Base-by-base conservation (phyloP, 1,140 invertebrate genomes). In the Hydropsyche tenuis region DNA sequence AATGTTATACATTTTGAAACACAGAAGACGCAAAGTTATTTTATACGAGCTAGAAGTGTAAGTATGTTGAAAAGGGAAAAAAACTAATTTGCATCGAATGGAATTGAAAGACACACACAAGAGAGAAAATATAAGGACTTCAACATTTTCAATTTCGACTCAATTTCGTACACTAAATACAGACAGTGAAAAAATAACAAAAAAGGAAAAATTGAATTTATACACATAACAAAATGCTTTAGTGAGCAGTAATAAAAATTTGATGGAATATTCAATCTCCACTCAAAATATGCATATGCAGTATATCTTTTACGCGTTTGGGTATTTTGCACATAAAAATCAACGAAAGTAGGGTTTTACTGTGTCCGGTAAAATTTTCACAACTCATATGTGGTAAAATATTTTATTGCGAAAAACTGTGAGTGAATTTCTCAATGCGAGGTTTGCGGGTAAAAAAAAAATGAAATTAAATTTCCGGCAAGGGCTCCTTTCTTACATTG, bases 1-100 rank as follows among this genome's bases (percentile, higher is more conserved):
- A 68, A 68, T 11, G 43, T 68, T 46, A 68, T 68, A 48, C 43
- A 68, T 68, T 68, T 68, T 48, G 43, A 12, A 65, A 65, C 14
- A 14, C 45, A 2, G 23, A 51, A 25, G 43, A 27, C 23, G 65
- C 46, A 25, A 25, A n/a, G 63, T 42, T 65, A 43, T 65, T 65
- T 43, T 43, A 43, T 20, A 65, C 16, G 16, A 65, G 16, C 30
- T 25, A 65, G 18, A 25, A 25, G 11, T 3, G 22, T 3, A 14
- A 6, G 14, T 48, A 48, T 23, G 22, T 56, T 18, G 18, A 60
- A 60, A 60, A 60, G 1, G 22, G 23, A 25, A 60, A 56, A 56
- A 18, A 56, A 18, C 16, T 9, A 22, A 56, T 56, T 9, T 56
- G 9, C 20, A 22, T 22, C 51, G 4, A 23, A 18, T 56, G 51